Base-by-base conservation (phyloP, 2,113 vertebrate species). In the Corythaixoides concolor region DNA sequence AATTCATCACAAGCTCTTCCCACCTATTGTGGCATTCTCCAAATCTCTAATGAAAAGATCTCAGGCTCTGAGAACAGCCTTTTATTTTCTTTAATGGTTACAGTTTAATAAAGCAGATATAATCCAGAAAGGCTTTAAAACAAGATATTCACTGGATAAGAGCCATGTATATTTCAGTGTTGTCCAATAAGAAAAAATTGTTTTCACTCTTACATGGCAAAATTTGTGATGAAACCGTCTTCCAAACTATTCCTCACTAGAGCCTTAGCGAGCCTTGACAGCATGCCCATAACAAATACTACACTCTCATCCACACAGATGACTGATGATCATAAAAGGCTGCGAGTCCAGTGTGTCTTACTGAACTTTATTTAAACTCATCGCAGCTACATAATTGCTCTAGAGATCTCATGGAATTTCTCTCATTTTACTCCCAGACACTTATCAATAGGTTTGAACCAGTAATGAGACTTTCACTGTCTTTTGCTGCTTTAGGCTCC, bases 21-120 rank as follows among this genome's bases (percentile, higher is more conserved):
- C 64, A 92, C 41, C 67, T 84, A 55, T 74, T 90, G 68, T 73
- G 62, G 45, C 78, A 70, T 69, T 88, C 45, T 62, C 63, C 70
- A 89, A 4, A 47, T 87, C 92, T 66, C 77, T 90, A 85, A 93
- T 55, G 45, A 94, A 96, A 97, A 96, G 56, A 92, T 75, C 52
- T 69, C 64, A 53, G 77, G 50, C 45, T 87, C 59, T 1, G 4
- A 93, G 53, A 95, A 35, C 39, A 96, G 49, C 53, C 52, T 85
- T 89, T 76, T 87, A 50, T 83, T 95, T 96, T 91, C 60, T 84
- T 92, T 93, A 96, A 92, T 95, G 64, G 63, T 87, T 91, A 56
- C 32, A 83, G 66, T 73, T 95, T 94, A 96, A 92, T 93, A 96
- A 95, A 94, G 76, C 39, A 96, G 87, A 95, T 91, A 97, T 53